Percentiles rank a stretch among this genome's conserved stretches.
These are phyloP conservation scores for Linnaemya tessellans DNA, from an alignment of 2,888 invertebrate species.

Conservation along the genomic window DNA sequence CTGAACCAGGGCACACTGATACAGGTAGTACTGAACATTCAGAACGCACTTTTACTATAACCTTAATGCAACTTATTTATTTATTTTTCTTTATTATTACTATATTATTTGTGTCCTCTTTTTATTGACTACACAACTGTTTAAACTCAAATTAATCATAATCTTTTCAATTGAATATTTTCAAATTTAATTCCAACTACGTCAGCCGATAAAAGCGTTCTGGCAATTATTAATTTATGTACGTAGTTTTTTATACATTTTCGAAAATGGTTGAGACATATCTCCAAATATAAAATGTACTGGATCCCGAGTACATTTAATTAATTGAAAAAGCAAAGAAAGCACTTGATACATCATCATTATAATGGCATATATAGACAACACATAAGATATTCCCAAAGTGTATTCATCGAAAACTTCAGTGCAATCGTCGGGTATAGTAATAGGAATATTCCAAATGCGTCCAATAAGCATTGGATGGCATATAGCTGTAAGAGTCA, in stretches of 20 bases:
- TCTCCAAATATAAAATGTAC: constrained; percentile 63
- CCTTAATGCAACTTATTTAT: too few relatives aligned
- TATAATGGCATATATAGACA: constrained; percentile 59
- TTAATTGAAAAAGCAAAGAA: constrained; percentile 55
- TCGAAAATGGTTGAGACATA: constrained; percentile 67
- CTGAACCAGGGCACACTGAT: too few relatives aligned
- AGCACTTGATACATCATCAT: constrained; percentile 55
- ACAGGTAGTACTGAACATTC: constrained; percentile 24
- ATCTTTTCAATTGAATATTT: neutral
- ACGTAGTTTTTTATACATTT: constrained; percentile 65
- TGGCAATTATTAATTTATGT: constrained; percentile 40
- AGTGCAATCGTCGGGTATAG: constrained; percentile 92
- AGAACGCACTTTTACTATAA: neutral
- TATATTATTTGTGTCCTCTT: neutral
- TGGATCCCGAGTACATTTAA: constrained; percentile 60
- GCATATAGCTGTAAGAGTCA: constrained; percentile 92
- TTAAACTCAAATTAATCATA: neutral
- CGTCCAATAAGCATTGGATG: constrained; percentile 86
- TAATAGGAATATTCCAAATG: constrained; percentile 83
- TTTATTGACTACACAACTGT: neutral
- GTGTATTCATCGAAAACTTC: constrained; percentile 90
- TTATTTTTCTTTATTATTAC: too few relatives aligned
- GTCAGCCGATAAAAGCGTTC: neutral
- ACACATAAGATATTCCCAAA: constrained; percentile 56
- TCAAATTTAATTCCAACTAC: neutral